Evolutionary conservation across 2,113 vertebrate genomes (phyloP).

Genomic region (Paedocypris sp.): DNA sequence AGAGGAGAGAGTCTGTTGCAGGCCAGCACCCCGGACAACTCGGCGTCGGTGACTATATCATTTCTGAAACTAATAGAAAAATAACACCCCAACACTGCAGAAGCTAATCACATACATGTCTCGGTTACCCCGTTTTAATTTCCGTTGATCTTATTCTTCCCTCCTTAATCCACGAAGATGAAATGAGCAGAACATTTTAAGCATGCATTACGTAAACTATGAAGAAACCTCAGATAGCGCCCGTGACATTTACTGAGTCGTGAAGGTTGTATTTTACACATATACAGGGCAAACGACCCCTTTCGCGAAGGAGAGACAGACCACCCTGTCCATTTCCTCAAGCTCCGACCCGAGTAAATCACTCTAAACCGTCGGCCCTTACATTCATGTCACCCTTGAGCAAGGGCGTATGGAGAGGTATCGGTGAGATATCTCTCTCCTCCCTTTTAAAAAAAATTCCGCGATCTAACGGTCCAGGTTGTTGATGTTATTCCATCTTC

Average conservation of each 20-base stretch:
- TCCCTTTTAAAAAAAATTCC: conserved; percentile 3
- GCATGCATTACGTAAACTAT: conserved; percentile 46
- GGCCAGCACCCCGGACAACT: conserved; percentile 59
- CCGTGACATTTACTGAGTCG: conserved; percentile 46
- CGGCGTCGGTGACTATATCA: conserved; percentile 28
- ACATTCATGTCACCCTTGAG: conserved; percentile 36
- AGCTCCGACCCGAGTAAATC: conserved; percentile 22
- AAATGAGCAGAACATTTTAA: conserved; percentile 41
- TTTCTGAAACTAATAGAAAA: conserved; percentile 31
- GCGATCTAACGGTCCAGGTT: conserved; percentile 74
- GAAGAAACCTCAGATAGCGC: conserved; percentile 18
- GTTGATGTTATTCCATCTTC: conserved; percentile 71
- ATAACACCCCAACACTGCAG: conserved; percentile 37
- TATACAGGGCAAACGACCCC: conserved; percentile 32
- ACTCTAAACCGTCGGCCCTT: conserved; percentile 19
- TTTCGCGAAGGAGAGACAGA: conserved; percentile 20
- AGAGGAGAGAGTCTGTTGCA: conserved; percentile 31
- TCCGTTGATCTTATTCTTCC: background rate
- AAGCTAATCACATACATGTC: conserved; percentile 35
- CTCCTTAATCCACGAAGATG: conserved; percentile 40
- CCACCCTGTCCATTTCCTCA: conserved; percentile 19
- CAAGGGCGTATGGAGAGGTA: conserved; percentile 20
- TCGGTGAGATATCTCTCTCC: conserved; percentile 22
- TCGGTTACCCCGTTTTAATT: conserved; percentile 25
- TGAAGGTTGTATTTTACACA: conserved; percentile 36